phyloP scores from a whole-genome alignment of 2,113 vertebrate genomes.

The Cottus gobio region DNA sequence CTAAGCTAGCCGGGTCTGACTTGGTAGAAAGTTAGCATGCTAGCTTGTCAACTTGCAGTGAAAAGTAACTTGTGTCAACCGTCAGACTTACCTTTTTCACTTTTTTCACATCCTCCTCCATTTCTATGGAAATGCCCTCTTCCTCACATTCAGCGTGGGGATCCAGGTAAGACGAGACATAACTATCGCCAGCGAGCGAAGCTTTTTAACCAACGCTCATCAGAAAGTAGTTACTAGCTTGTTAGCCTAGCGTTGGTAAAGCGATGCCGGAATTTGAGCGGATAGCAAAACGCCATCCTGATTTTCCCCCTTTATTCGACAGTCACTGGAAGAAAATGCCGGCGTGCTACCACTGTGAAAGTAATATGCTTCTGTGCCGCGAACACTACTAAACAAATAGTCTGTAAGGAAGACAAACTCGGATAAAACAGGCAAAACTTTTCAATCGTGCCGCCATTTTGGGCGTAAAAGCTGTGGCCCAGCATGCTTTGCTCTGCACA shows the following conservation, averaged over 20 bases:
- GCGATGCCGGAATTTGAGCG: slow-evolving; percentile 48
- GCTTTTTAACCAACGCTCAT: slow-evolving; percentile 45
- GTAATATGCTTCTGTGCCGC: not conserved
- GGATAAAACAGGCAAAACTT: slow-evolving; percentile 81
- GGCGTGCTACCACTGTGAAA: not conserved
- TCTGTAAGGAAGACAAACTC: slow-evolving; percentile 66
- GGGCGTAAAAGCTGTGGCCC: slow-evolving; percentile 87
- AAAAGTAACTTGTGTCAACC: slow-evolving; percentile 26
- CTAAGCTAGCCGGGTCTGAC: not conserved
- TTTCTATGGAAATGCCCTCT: slow-evolving; percentile 81
- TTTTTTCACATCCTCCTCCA: slow-evolving; percentile 95
- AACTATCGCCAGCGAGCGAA: slow-evolving; percentile 10
- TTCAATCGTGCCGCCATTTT: slow-evolving; percentile 94
- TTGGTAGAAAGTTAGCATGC: slow-evolving; percentile 34
- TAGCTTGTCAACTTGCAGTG: slow-evolving; percentile 33
- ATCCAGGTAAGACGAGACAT: slow-evolving; percentile 50
- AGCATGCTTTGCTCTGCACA: slow-evolving; percentile 78
- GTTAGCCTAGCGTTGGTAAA: slow-evolving; percentile 45
- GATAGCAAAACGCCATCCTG: slow-evolving; percentile 45
- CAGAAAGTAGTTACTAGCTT: slow-evolving; percentile 37
- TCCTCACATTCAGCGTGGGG: slow-evolving; percentile 71
- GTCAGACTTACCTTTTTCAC: slow-evolving; percentile 88
- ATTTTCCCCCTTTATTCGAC: not conserved
- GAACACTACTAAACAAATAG: not conserved
- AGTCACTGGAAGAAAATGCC: not conserved